Conservation (phyloP, 2,797 vertebrate genomes). For the Pampus argenteus region DNA sequence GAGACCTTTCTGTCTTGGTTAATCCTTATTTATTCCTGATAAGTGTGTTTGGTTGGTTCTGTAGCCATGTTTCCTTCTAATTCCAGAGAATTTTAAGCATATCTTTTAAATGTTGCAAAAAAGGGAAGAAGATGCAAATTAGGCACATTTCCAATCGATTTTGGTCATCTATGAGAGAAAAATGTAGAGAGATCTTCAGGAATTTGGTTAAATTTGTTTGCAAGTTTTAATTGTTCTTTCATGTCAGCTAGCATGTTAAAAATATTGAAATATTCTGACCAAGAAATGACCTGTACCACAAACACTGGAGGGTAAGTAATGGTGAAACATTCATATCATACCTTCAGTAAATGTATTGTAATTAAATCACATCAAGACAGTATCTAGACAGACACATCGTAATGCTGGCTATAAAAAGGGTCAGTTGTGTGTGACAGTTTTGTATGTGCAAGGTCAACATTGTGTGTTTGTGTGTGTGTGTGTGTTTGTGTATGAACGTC, state of each 20-base stretch:
- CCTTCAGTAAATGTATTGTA: not conserved
- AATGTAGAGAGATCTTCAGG: too few relatives aligned
- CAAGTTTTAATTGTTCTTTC: too few relatives aligned
- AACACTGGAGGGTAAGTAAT: not conserved
- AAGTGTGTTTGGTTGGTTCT: too few relatives aligned
- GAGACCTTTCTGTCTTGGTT: too few relatives aligned
- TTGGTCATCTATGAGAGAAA: too few relatives aligned
- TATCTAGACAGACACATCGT: constrained; percentile 5
- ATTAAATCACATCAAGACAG: not conserved
- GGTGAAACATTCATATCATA: not conserved
- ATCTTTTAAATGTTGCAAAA: too few relatives aligned
- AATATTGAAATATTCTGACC: not conserved
- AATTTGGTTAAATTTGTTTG: too few relatives aligned
- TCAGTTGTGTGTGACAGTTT: not conserved
- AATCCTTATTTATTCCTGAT: too few relatives aligned
- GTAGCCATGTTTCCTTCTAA: too few relatives aligned
- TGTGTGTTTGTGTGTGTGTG: constrained; percentile 9
- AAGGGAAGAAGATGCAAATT: too few relatives aligned
- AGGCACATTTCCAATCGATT: too few relatives aligned
- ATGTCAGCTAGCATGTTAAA: not conserved
- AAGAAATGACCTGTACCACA: not conserved
- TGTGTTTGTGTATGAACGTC: constrained; percentile 6
- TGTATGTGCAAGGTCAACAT: constrained; percentile 38
- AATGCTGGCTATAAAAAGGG: constrained; percentile 10
- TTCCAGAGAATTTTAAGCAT: too few relatives aligned